A percentile compares a stretch with the other conserved stretches of the same genome.
These are phyloP conservation scores for Drosophila parabipectinata DNA, from an alignment of 1,140 invertebrate species.

Conservation along the genomic window DNA sequence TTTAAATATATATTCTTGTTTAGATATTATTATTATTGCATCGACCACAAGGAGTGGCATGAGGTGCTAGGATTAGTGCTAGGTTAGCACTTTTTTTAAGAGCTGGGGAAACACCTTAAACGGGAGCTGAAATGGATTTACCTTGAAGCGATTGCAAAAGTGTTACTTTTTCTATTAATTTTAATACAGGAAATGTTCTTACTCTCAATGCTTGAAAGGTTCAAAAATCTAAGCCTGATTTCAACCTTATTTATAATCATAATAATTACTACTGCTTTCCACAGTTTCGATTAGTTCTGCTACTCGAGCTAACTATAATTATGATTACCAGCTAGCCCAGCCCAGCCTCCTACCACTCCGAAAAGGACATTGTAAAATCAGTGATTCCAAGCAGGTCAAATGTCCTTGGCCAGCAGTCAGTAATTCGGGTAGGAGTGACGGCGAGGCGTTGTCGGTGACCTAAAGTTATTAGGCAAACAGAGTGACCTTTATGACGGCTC, in stretches of 20 bases:
- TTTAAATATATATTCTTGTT: slow-evolving; percentile 25
- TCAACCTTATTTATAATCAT: not conserved
- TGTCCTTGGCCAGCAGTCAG: slow-evolving; percentile 66
- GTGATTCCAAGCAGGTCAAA: slow-evolving; percentile 15
- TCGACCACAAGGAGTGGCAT: not conserved
- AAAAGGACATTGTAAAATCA: slow-evolving; percentile 31
- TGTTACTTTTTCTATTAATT: not conserved
- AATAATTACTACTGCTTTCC: not conserved
- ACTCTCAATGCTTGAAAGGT: not conserved
- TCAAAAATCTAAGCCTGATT: not conserved
- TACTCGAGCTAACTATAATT: slow-evolving; percentile 9
- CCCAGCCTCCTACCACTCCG: slow-evolving; percentile 12
- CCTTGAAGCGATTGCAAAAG: not conserved
- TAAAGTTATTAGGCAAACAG: slow-evolving; percentile 77
- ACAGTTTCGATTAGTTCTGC: slow-evolving; percentile 36
- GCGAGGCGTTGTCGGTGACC: slow-evolving; percentile 74
- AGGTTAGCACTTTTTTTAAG: not conserved
- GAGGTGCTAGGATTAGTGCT: too few relatives aligned
- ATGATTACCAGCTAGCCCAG: slow-evolving; percentile 32
- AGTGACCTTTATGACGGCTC: slow-evolving; percentile 62
- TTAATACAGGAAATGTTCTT: not conserved
- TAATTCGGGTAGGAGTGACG: slow-evolving; percentile 79
- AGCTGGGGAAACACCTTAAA: slow-evolving; percentile 11
- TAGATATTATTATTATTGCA: slow-evolving; percentile 46
- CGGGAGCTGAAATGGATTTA: slow-evolving; percentile 33